phyloP scores from a whole-genome alignment of 1,140 invertebrate species.

The Platyscapa corneri region DNA sequence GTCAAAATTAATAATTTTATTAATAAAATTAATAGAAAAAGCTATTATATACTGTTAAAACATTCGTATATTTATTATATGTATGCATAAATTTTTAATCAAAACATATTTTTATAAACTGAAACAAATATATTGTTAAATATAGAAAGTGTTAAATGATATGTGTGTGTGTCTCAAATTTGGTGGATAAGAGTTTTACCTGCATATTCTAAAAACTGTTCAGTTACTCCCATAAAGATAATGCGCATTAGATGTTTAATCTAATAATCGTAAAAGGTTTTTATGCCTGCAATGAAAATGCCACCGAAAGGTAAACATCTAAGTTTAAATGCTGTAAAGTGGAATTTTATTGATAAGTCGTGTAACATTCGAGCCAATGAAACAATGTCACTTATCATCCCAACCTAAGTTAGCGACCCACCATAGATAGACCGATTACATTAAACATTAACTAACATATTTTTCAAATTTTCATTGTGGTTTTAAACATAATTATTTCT shows the following conservation, averaged over 20 bases:
- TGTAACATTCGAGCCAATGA: background rate
- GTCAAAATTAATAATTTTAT: no score
- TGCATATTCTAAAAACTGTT: background rate
- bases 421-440: background rate
- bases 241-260: background rate
- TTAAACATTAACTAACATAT: background rate
- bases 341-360: constrained; percentile 27
- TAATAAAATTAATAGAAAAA: no score
- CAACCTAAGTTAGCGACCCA: background rate
- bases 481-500: background rate
- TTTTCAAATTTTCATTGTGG: background rate
- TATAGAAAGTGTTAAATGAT: no score
- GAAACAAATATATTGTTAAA: no score
- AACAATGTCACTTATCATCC: constrained; percentile 8
- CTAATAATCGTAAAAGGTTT: constrained; percentile 7
- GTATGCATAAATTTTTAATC: no score
- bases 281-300: background rate
- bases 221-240: background rate
- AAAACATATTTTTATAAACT: no score
- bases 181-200: background rate
- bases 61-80: no score
- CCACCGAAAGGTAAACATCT: background rate
- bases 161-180: background rate
- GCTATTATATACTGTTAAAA: no score
- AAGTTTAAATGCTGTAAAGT: constrained; percentile 21